Base-by-base conservation (phyloP, 2,888 invertebrate species). In the Colletes collaris region DNA sequence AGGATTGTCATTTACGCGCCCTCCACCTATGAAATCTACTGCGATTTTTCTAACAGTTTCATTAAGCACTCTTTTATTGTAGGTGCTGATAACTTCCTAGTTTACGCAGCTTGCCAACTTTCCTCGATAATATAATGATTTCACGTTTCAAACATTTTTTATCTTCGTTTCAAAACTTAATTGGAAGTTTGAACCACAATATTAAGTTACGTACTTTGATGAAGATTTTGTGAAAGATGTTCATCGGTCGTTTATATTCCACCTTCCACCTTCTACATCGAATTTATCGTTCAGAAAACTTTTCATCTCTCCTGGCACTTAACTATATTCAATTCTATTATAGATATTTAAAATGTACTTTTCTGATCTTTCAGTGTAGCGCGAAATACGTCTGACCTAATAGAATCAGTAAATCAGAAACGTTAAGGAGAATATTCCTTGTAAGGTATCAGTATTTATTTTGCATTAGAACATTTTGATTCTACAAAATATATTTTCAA, bases 181-280 rank as follows among this genome's bases (percentile, higher is more conserved):
- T 13, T 50, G 49, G 11, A 65, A 81, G 56, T 76, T 84, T 67
- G 62, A 75, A 81, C 63, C 53, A 50, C 16, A 19, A 49, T 68
- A 76, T 84, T 65, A 69, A 81, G 55, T 68, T 73, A 62, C 46
- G 52, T n/a, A 84, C 69, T 79, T 74, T 60, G 50, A 76, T 73
- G 49, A 52, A 52, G 55, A 79, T 76, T 73, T 40, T 13, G 10
- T 27, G n/a, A 46, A 60, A 58, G 74, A 74, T 60, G 50, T 50
- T 55, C 40, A 16, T 7, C 55, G 53, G 8, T 49, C 40, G 62
- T 80, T 55, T 49, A 37, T 27, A 68, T 37, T 62, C 64, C 44
- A 46, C 44, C 44, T 60, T 56, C 37, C 53, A 49, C 19, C 35
- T 11, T 52, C 8, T 52, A 65, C 50, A 52, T 40, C 8, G 35